A percentile compares a stretch with the other conserved stretches of the same genome.
These are phyloP conservation scores for Ciconia stormi DNA, from an alignment of 2,113 vertebrate species.

Conservation along the genomic window DNA sequence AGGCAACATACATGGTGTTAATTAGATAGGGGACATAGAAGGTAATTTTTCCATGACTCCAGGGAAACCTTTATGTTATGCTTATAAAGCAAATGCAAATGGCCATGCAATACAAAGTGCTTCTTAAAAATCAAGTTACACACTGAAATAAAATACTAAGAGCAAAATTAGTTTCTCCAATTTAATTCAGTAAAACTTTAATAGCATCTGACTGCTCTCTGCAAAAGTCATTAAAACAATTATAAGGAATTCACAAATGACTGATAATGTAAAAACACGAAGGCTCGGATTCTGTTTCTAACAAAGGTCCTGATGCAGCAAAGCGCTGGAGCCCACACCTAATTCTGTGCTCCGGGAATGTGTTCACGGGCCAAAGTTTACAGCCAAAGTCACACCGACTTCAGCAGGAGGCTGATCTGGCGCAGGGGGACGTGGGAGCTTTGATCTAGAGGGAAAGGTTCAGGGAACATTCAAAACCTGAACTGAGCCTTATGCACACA, in stretches of 20 bases:
- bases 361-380: conserved; percentile 14
- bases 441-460: conserved; percentile 46
- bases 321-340: not conserved
- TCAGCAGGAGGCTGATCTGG: conserved; percentile 42
- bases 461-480: conserved; percentile 2
- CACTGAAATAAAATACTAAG: conserved; percentile 60
- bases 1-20: conserved; percentile 69
- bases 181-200: conserved; percentile 64
- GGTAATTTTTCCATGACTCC: conserved; percentile 68
- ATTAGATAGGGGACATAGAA: conserved; percentile 68
- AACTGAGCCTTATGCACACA: conserved; percentile 17
- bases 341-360: not conserved
- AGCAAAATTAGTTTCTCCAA: conserved; percentile 62
- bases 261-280: conserved; percentile 4
- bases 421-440: not conserved
- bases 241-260: conserved; percentile 51
- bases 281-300: not conserved
- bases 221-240: conserved; percentile 61
- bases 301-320: not conserved
- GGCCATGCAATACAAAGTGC: conserved; percentile 33
- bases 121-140: conserved; percentile 64
- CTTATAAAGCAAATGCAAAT: conserved; percentile 61
- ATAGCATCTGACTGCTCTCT: conserved; percentile 55
- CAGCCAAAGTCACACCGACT: conserved; percentile 10
- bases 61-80: conserved; percentile 66